Evolutionary conservation across 2,113 vertebrate genomes (phyloP), one percentile per base, ranked within the genome.

Genomic region (Dryoscopus gambensis): DNA sequence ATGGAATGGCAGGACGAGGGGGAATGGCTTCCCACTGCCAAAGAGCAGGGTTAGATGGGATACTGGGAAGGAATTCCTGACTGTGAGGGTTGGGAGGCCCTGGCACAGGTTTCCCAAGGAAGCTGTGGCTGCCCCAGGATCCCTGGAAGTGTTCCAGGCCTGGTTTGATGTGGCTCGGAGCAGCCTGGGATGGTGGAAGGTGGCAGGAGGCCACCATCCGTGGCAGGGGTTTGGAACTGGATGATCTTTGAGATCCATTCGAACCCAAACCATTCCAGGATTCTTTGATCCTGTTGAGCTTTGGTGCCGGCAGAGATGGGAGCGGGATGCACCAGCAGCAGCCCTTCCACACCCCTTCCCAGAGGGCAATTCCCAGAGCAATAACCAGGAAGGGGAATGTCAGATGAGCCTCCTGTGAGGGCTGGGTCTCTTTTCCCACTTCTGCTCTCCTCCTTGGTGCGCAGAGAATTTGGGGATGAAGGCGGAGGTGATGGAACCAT

Each of bases 101-200:
- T 76, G 79, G 40, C 4, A 42, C 1, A 4, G 31, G 10, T 8
- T 35, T 10, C 6, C 40, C n/a, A 35, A 55, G 55, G 47, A 15
- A 83, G 3, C n/a, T 49, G 40, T 19, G 55, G 14, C 14, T 69
- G 40, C 12, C 2, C 5, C 47, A 42, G 50, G 30, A 83, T 62
- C 21, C 14, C 25, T 62, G 47, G 30, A 35, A 83, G 10, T 40
- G 15, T 13, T 2, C 25, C 4, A 69, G 63, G n/a, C 5, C 47
- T 5, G 55, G 15, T 1, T 55, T 4, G 52, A 11, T 0, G 0
- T 6, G 10, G 7, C 6, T 52, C 52, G 53, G 24, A 68, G 4
- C 16, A 47, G 1, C 21, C 40, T 31, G 70, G 21, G 17, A 3
- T 13, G 19, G 53, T 19, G 17, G 39, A 22, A 76, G 4, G 1